These are phyloP conservation scores for Ashinkailepas kermadecensis DNA, from an alignment of 2,888 invertebrate species.

Conservation along the genomic window DNA sequence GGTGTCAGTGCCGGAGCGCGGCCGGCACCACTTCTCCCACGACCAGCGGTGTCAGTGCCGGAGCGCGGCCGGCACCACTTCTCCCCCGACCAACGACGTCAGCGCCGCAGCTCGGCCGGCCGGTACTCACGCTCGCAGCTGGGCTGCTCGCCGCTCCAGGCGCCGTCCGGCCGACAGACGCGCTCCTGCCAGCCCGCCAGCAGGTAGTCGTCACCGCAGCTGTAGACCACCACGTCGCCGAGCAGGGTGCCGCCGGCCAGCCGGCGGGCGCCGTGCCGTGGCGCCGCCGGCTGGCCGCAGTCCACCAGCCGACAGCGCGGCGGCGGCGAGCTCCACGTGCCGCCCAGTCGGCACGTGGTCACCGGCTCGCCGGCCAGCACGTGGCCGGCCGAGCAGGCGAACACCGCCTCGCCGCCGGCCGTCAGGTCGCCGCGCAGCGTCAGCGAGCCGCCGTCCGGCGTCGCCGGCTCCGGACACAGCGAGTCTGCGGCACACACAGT, in stretches of 20 bases:
- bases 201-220: constrained; percentile 71
- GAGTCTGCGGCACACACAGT: neutral
- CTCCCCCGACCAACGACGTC: too few species aligned
- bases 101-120: too few species aligned
- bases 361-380: constrained; percentile 74
- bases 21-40: too few species aligned
- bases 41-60: too few species aligned
- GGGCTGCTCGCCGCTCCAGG: constrained; percentile 78
- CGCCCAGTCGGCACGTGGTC: constrained; percentile 75
- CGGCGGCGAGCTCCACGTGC: constrained; percentile 71
- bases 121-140: too few species aligned
- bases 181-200: constrained; percentile 57
- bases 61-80: too few species aligned
- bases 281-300: constrained; percentile 37
- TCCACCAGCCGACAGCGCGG: constrained; percentile 62
- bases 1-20: too few species aligned
- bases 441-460: neutral
- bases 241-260: constrained; percentile 85
- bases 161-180: constrained; percentile 51
- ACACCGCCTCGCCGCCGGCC: constrained; percentile 65
- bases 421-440: neutral
- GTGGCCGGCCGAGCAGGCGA: constrained; percentile 73
- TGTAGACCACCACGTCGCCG: constrained; percentile 73
- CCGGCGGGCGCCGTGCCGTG: constrained; percentile 52
- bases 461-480: neutral